These are phyloP conservation scores for Sarcophaga subvicina DNA, from an alignment of 2,888 invertebrate species.

Conservation along the genomic window DNA sequence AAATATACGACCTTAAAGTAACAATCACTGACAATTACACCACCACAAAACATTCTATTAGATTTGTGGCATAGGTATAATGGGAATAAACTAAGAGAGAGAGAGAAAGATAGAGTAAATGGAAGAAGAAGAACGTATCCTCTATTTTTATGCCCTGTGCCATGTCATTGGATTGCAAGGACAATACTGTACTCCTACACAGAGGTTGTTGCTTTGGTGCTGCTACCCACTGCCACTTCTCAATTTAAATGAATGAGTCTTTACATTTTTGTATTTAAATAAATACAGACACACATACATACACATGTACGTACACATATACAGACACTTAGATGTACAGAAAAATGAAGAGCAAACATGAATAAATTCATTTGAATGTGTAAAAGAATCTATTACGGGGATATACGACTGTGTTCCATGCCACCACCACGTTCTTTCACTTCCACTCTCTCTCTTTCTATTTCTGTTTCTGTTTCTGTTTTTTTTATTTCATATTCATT, in stretches of 20 bases:
- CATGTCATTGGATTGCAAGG: slow-evolving; percentile 41
- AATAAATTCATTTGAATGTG: slow-evolving; percentile 58
- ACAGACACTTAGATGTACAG: slow-evolving; percentile 3
- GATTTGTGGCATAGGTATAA: slow-evolving; percentile 29
- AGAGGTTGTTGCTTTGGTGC: background rate
- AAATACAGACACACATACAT: slow-evolving; percentile 47
- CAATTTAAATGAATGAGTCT: slow-evolving; percentile 34
- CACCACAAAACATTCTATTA: slow-evolving; percentile 49
- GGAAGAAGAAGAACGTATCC: background rate
- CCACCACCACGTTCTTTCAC: background rate
- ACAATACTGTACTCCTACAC: slow-evolving; percentile 16
- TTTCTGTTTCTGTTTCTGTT: background rate
- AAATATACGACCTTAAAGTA: slow-evolving; percentile 49
- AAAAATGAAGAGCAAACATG: slow-evolving; percentile 27
- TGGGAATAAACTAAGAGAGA: too few relatives aligned
- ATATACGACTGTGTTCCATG: background rate
- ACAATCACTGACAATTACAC: slow-evolving; percentile 60
- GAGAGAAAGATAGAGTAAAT: background rate
- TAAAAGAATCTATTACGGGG: slow-evolving; percentile 31
- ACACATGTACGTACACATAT: slow-evolving; percentile 46
- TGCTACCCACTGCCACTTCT: background rate
- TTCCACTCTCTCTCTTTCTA: too few relatives aligned
- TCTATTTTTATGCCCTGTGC: background rate
- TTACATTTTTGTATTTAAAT: slow-evolving; percentile 48
- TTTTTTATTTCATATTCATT: slow-evolving; percentile 9